A percentile compares a stretch with the other conserved stretches of the same genome.
Evolutionary conservation across 2,113 vertebrate species (phyloP).

Genomic region (Anseranas semipalmata): DNA sequence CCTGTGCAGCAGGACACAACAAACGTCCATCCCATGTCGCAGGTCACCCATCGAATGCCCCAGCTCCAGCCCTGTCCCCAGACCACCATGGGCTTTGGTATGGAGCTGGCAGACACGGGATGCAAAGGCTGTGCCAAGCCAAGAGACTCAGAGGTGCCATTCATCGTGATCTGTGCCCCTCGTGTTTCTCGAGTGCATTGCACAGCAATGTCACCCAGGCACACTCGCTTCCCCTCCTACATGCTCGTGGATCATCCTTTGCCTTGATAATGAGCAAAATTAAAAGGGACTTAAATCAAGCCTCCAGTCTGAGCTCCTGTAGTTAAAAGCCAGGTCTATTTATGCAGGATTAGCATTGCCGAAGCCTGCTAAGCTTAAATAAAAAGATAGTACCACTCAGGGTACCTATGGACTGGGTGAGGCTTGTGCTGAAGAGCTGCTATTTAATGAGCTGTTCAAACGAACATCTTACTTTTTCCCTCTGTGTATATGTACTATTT

Average conservation of each 20-base stretch:
- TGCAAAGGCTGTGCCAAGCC: neutral
- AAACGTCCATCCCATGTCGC: neutral
- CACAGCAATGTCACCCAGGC: neutral
- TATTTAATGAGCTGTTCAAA: conserved; percentile 28
- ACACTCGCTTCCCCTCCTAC: rapidly evolving
- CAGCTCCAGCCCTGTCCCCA: neutral
- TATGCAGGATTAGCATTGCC: conserved; percentile 19
- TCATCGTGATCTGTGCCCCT: rapidly evolving
- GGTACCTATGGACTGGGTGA: neutral
- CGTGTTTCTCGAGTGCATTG: too few relatives aligned
- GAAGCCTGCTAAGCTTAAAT: conserved; percentile 45
- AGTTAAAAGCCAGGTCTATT: neutral
- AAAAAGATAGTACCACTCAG: conserved; percentile 29
- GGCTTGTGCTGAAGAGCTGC: conserved; percentile 19
- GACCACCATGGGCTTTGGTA: too few relatives aligned
- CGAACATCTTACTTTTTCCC: conserved; percentile 18
- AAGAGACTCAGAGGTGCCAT: neutral
- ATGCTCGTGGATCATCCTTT: rapidly evolving
- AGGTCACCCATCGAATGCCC: rapidly evolving
- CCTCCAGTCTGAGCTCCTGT: neutral
- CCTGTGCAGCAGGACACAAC: neutral
- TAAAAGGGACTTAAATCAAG: neutral
- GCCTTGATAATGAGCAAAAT: neutral
- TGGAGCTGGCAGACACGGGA: neutral
- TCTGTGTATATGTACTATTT: neutral